Base-by-base conservation (phyloP, 2,797 vertebrate species). In the Sitta carolinensis region DNA sequence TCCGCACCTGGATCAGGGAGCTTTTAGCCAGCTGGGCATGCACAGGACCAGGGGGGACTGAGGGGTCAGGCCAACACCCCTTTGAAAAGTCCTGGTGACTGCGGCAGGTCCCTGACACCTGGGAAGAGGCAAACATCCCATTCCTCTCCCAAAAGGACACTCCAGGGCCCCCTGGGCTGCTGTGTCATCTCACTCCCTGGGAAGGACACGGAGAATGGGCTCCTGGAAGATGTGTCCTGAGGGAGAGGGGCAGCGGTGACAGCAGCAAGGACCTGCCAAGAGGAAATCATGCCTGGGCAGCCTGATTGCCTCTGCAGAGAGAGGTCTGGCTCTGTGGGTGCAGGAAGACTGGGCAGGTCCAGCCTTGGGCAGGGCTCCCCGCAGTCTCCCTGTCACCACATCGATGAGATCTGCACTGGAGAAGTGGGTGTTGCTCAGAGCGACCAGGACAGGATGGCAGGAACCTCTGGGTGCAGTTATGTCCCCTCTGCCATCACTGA, bases 301-400 rank as follows among this genome's bases (percentile, higher is more conserved):
- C 77, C 62, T n/a, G 43, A 19, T 3, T 22, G 27, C 11, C 32
- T 52, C 58, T 40, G n/a, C 57, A 78, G 8, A 13, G 50, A 57
- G 19, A 38, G 13, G 1, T 11, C 47, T 47, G 43, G 11, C 32
- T 77, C 25, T 30, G 50, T 20, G 74, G 21, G 27, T 6, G 2
- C 0, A 2, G 54, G 38, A 18, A 83, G n/a, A n/a, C 14, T 25
- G 7, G 3, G 13, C 61, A 48, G 48, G 51, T 25, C 20, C 74
- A 70, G 62, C 34, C 76, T 58, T 29, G 51, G 40, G 3, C 45
- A 38, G n/a, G 7, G 13, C 18, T 80, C 58, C 40, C 54, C 1
- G 1, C 2, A 12, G 38, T 12, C 19, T 48, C 32, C 0, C 16
- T 4, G 1, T n/a, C 1, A 0, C 36, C 67, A 52, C 12, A 9